These are phyloP conservation scores for Bombycilla garrulus DNA, from an alignment of 2,113 vertebrate species.

Conservation along the genomic window DNA sequence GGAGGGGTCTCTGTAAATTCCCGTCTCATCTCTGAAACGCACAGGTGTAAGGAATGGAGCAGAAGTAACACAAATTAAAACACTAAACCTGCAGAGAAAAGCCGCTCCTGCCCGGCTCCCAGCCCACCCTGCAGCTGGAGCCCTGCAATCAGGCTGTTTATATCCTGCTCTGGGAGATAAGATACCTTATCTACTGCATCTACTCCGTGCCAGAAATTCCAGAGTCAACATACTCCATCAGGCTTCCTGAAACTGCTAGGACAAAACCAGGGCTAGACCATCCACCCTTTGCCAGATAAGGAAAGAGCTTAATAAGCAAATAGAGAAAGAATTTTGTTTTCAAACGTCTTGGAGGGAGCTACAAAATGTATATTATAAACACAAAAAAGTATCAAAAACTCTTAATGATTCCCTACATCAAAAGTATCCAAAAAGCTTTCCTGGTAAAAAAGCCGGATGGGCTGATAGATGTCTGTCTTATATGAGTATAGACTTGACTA, in stretches of 20 bases:
- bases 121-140: background rate
- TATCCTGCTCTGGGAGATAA: background rate
- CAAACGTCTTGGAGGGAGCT: background rate
- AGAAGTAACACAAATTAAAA: background rate
- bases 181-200: background rate
- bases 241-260: background rate
- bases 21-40: background rate
- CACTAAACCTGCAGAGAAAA: background rate
- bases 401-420: background rate
- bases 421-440: background rate
- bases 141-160: background rate
- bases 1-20: background rate
- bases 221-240: background rate
- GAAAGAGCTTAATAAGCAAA: background rate
- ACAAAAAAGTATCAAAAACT: background rate
- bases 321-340: background rate
- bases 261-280: background rate
- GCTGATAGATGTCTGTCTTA: background rate
- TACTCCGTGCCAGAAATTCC: background rate
- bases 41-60: rapidly evolving
- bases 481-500: background rate
- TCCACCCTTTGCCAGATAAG: background rate
- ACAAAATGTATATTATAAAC: background rate
- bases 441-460: background rate
- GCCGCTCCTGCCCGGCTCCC: background rate